phyloP scores from a whole-genome alignment of 2,888 invertebrate genomes.

The Aleiodes testaceus region DNA sequence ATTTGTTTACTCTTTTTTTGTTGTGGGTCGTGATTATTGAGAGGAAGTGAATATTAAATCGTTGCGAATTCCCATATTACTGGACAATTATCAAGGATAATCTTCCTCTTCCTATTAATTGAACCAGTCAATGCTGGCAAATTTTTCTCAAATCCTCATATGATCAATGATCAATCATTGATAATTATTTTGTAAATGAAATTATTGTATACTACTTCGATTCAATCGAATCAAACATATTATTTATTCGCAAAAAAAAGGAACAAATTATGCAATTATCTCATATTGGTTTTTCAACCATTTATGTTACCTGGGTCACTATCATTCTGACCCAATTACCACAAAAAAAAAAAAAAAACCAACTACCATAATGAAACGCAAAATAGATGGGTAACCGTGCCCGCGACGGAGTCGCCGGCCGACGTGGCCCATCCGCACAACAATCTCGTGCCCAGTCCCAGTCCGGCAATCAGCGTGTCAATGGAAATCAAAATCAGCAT shows the following conservation, averaged over 20 bases:
- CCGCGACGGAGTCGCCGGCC: slow-evolving; percentile 71
- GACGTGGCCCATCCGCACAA: slow-evolving; percentile 71
- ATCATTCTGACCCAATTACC: slow-evolving; percentile 58
- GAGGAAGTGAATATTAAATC: not conserved
- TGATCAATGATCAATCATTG: slow-evolving; percentile 1
- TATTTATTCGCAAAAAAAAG: slow-evolving; percentile 42
- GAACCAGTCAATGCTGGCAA: too few relatives aligned
- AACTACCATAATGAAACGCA: slow-evolving; percentile 66
- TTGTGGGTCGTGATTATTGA: not conserved
- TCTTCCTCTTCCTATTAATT: too few relatives aligned
- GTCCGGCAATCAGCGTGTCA: slow-evolving; percentile 72
- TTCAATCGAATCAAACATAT: slow-evolving; percentile 34
- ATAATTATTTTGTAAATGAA: slow-evolving; percentile 43
- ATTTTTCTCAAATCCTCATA: not conserved
- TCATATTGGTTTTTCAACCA: slow-evolving; percentile 42
- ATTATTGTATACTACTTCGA: slow-evolving; percentile 34
- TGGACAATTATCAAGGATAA: not conserved
- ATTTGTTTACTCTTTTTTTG: not conserved
- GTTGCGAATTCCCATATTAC: slow-evolving; percentile 2
- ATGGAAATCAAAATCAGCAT: slow-evolving; percentile 72
- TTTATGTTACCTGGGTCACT: slow-evolving; percentile 38
- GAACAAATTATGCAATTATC: slow-evolving; percentile 21
- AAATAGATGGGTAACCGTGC: slow-evolving; percentile 72
- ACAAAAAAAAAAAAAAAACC: slow-evolving; percentile 34
- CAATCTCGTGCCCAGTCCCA: slow-evolving; percentile 69